These are phyloP conservation scores for Aphidius gifuensis DNA, from an alignment of 1,140 invertebrate genomes.

Conservation along the genomic window DNA sequence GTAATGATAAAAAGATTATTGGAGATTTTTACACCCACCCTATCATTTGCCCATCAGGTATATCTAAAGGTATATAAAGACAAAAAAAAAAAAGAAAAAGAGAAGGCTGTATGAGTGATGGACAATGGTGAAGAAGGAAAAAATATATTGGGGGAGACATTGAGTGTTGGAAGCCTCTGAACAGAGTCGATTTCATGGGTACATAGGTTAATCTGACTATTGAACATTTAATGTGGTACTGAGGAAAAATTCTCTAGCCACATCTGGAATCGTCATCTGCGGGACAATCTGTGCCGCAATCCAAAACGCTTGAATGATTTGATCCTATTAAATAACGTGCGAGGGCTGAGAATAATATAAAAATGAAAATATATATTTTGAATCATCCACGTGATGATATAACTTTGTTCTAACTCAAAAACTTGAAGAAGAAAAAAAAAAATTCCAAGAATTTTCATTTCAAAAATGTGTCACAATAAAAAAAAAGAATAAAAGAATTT, in stretches of 20 bases:
- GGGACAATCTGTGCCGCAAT: slow-evolving; percentile 46
- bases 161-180: neutral
- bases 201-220: slow-evolving; percentile 43
- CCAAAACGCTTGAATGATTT: slow-evolving; percentile 46
- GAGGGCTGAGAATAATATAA: slow-evolving; percentile 23
- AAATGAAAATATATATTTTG: slow-evolving; percentile 13
- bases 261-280: slow-evolving; percentile 46
- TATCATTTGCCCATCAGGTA: too few relatives aligned
- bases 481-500: too few relatives aligned
- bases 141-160: neutral
- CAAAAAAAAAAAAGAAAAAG: too few relatives aligned
- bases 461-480: too few relatives aligned
- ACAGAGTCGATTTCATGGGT: slow-evolving; percentile 1
- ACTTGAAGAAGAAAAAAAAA: too few relatives aligned
- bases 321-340: slow-evolving; percentile 48
- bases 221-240: slow-evolving; percentile 24
- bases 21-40: too few relatives aligned
- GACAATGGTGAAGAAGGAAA: too few relatives aligned
- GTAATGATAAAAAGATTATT: too few relatives aligned
- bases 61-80: too few relatives aligned
- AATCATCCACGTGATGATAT: neutral
- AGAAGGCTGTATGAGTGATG: too few relatives aligned
- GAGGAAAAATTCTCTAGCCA: slow-evolving; percentile 23
- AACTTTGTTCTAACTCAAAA: too few relatives aligned
- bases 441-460: too few relatives aligned